phyloP scores from a whole-genome alignment of 2,888 invertebrate genomes.

The Cryptocephalus moraei region DNA sequence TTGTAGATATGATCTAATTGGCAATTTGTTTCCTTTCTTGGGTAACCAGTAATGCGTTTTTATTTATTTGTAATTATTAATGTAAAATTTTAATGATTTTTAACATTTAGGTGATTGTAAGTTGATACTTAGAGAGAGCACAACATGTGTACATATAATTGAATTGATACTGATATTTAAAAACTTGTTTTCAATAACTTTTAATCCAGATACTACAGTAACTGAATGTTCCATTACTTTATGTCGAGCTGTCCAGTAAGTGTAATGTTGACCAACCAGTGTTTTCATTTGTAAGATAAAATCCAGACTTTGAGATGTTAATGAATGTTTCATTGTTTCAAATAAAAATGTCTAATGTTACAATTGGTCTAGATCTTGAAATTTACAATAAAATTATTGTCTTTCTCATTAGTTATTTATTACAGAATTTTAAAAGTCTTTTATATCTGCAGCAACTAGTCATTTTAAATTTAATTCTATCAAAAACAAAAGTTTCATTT shows the following conservation, averaged over 20 bases:
- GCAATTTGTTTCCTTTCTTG: neutral
- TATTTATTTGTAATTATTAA: slow-evolving; percentile 23
- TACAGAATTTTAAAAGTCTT: no score
- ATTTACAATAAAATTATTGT: neutral
- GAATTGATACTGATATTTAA: no score
- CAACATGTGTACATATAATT: slow-evolving; percentile 26
- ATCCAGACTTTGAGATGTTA: no score
- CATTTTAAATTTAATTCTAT: no score
- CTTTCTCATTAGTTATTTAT: neutral
- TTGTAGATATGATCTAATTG: neutral
- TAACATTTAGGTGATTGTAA: slow-evolving; percentile 23
- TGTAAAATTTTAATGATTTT: slow-evolving; percentile 21
- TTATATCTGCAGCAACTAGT: no score
- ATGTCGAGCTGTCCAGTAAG: neutral
- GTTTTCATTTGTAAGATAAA: no score
- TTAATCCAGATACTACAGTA: no score
- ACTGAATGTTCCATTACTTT: neutral
- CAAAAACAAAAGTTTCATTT: neutral
- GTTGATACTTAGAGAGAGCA: slow-evolving; percentile 29
- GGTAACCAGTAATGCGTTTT: neutral
- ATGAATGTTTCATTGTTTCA: no score
- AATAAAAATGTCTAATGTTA: neutral
- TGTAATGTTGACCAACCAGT: neutral
- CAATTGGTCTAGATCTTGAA: neutral
- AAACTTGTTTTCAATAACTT: no score